Conservation (phyloP, 2,113 vertebrate genomes). For the rabbit (Oryctolagus cuniculus) region mOryCun1.1 NC_091453.1:24815501-24816000, state of each 20-base stretch:
- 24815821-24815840: not conserved
- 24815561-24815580: not conserved
- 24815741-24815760: not conserved
- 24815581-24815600: not conserved
- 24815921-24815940: slow-evolving; percentile 11
- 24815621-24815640: not conserved
- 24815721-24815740: not conserved
- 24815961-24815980: not conserved
- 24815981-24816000: not conserved
- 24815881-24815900: not conserved
- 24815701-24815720: not conserved
- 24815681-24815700: not conserved
- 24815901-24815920: slow-evolving; percentile 2
- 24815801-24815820: not conserved
- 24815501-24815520: not conserved
- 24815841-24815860: slow-evolving; percentile 11
- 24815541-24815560: not conserved
- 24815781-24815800: not conserved
- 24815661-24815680: not conserved
- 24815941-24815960: not conserved
- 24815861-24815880: slow-evolving; percentile 9
- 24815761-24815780: not conserved
- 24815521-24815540: not conserved
- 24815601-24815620: not conserved
- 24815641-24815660: not conserved